These are phyloP conservation scores for Anoura caudifer DNA, from an alignment of 2,113 vertebrate species.

Conservation along the genomic window DNA sequence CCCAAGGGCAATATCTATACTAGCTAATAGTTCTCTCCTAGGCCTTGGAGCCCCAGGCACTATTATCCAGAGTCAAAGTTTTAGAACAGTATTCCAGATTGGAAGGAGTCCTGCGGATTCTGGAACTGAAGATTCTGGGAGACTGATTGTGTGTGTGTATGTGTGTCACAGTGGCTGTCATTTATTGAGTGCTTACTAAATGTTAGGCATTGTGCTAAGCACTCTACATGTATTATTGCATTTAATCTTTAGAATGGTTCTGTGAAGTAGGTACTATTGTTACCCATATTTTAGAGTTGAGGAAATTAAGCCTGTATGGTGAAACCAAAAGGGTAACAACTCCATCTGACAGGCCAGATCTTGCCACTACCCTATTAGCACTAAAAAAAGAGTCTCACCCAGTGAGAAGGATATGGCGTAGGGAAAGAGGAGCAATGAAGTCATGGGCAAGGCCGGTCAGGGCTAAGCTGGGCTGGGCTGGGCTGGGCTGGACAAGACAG, in stretches of 20 bases:
- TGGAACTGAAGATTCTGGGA: not conserved
- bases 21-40: not conserved
- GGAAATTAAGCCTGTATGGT: not conserved
- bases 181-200: conserved; percentile 1
- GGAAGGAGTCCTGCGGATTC: not conserved
- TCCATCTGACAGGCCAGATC: conserved; percentile 17
- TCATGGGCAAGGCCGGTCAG: not conserved
- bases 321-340: conserved; percentile 42
- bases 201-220: conserved; percentile 1
- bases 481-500: not conserved
- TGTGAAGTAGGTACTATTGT: conserved; percentile 12
- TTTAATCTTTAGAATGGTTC: conserved; percentile 28
- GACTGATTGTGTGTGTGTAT: not conserved
- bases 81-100: not conserved
- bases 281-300: conserved; percentile 15
- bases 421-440: conserved; percentile 8
- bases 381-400: not conserved
- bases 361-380: not conserved
- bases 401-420: not conserved
- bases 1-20: not conserved
- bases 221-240: not conserved
- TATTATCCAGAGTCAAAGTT: not conserved
- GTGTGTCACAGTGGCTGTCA: not conserved
- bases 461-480: not conserved
- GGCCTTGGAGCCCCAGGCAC: not conserved